Conservation (phyloP, 2,888 invertebrate genomes). For the Pasiphila rectangulata region DNA sequence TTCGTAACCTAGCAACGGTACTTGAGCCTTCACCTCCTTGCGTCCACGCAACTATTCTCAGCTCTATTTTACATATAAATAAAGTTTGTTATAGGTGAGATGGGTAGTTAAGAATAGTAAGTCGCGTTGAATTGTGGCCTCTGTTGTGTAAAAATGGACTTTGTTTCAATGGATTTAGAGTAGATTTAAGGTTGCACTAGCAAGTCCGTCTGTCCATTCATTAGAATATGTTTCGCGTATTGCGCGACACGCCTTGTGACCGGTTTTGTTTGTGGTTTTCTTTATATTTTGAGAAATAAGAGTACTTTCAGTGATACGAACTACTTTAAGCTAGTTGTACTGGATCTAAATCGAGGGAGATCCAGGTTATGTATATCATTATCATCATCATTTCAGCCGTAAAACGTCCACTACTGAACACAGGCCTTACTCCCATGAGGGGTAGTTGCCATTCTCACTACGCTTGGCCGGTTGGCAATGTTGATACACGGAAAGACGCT, state of each 20-base stretch:
- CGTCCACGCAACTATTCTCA: slow-evolving; percentile 4
- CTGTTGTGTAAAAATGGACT: slow-evolving; percentile 13
- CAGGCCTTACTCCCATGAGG: too few species aligned
- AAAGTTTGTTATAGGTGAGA: slow-evolving; percentile 8
- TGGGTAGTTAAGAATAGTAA: slow-evolving; percentile 1
- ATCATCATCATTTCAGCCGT: too few species aligned
- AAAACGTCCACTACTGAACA: too few species aligned
- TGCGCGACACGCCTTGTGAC: slow-evolving; percentile 1
- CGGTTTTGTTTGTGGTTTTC: neutral
- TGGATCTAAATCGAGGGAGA: too few species aligned
- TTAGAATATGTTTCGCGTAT: slow-evolving; percentile 21
- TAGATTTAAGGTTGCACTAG: slow-evolving; percentile 6
- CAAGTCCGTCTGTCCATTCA: slow-evolving; percentile 13
- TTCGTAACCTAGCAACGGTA: slow-evolving; percentile 61
- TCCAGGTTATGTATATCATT: too few species aligned
- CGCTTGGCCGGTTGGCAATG: too few species aligned
- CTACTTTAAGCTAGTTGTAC: too few species aligned
- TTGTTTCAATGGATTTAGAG: slow-evolving; percentile 1
- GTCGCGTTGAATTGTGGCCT: slow-evolving; percentile 2
- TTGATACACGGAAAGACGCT: too few species aligned
- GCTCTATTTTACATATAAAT: neutral
- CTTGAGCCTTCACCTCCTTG: slow-evolving; percentile 52
- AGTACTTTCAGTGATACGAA: neutral
- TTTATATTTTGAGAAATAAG: slow-evolving; percentile 2
- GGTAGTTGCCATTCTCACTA: too few species aligned